Evolutionary conservation across 2,888 invertebrate genomes (phyloP).

Genomic region (Apotomis capreana): DNA sequence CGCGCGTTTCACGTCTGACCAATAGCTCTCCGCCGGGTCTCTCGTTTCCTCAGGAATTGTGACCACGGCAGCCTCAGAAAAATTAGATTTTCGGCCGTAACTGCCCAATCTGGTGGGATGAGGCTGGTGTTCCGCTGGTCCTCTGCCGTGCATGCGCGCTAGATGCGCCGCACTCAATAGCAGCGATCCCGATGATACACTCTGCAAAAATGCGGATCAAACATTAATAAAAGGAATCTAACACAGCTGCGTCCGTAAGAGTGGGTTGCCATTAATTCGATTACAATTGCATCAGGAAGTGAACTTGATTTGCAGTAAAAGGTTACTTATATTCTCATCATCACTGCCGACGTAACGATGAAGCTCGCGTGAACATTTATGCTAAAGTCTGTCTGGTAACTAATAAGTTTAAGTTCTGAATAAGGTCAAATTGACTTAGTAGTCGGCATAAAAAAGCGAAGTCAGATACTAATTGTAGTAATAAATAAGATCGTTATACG

Average conservation of each 20-base stretch:
- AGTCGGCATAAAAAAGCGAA: slow-evolving; percentile 24
- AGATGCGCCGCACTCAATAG: slow-evolving; percentile 91
- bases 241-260: slow-evolving; percentile 28
- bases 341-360: slow-evolving; percentile 22
- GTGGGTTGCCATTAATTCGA: slow-evolving; percentile 36
- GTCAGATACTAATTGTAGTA: slow-evolving; percentile 42
- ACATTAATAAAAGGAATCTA: slow-evolving; percentile 19
- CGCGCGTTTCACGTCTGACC: slow-evolving; percentile 77
- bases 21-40: slow-evolving; percentile 69
- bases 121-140: slow-evolving; percentile 67
- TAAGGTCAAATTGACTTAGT: slow-evolving; percentile 25
- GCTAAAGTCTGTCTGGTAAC: slow-evolving; percentile 3
- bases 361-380: slow-evolving; percentile 13
- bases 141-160: slow-evolving; percentile 81
- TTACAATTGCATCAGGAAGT: slow-evolving; percentile 42
- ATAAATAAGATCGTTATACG: slow-evolving; percentile 44
- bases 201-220: slow-evolving; percentile 76
- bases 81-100: slow-evolving; percentile 63
- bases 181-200: slow-evolving; percentile 91
- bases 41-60: slow-evolving; percentile 74
- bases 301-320: slow-evolving; percentile 35
- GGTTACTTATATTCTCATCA: slow-evolving; percentile 20
- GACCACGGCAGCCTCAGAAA: slow-evolving; percentile 65
- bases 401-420: slow-evolving; percentile 11
- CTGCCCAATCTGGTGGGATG: slow-evolving; percentile 69